These are phyloP conservation scores for Trissolcus brochymenae DNA, from an alignment of 2,888 invertebrate species.

Conservation along the genomic window DNA sequence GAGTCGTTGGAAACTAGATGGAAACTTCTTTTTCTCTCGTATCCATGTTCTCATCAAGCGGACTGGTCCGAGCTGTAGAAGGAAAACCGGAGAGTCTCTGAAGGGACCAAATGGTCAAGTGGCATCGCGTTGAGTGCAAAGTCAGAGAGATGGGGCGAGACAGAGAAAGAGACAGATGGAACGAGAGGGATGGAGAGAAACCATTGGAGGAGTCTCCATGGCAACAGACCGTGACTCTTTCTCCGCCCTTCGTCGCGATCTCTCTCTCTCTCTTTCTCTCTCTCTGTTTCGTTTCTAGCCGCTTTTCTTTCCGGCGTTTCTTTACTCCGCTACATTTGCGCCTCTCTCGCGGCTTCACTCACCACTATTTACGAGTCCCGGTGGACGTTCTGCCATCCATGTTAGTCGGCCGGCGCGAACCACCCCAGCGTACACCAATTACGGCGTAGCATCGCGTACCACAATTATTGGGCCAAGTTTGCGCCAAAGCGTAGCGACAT, in stretches of 20 bases:
- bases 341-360: conserved; percentile 50
- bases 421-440: conserved; percentile 27
- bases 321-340: conserved; percentile 36
- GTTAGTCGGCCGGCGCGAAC: conserved; percentile 12
- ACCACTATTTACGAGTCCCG: conserved; percentile 57
- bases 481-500: conserved; percentile 2
- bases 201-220: conserved; percentile 50
- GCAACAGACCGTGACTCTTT: conserved; percentile 52
- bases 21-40: conserved; percentile 16
- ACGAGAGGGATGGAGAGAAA: conserved; percentile 14
- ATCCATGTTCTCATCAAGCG: conserved; percentile 16
- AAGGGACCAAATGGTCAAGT: conserved; percentile 35
- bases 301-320: conserved; percentile 15
- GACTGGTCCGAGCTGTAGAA: conserved; percentile 23
- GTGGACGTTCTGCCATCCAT: conserved; percentile 33
- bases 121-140: conserved; percentile 25
- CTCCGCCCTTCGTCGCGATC: conserved; percentile 36
- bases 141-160: conserved; percentile 6
- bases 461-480: conserved; percentile 20
- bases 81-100: conserved; percentile 14
- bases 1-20: conserved; percentile 8
- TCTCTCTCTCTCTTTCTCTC: conserved; percentile 34
- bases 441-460: conserved; percentile 28
- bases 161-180: conserved; percentile 7
- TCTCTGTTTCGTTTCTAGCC: conserved; percentile 15